These are phyloP conservation scores for Nasonia vitripennis DNA, from an alignment of 1,140 invertebrate species.

Conservation along the genomic window DNA sequence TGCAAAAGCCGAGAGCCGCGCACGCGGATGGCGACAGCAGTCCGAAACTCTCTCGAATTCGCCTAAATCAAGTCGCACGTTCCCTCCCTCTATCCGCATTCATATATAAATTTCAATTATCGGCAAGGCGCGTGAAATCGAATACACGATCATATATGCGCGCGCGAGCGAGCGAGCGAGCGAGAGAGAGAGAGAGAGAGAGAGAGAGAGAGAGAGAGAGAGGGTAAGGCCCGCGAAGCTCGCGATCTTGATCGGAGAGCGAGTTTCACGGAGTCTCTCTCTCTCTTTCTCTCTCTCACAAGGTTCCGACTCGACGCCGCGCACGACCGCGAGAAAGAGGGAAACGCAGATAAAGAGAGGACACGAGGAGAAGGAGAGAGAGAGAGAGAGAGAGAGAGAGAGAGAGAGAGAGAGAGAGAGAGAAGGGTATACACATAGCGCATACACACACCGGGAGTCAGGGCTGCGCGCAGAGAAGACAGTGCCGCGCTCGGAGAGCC, in stretches of 20 bases:
- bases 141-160: conserved; percentile 51
- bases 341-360: conserved; percentile 47
- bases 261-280: conserved; percentile 44
- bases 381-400: neutral
- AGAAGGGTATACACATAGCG: neutral
- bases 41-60: conserved; percentile 16
- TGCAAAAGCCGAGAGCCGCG: neutral
- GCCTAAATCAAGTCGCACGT: conserved; percentile 47
- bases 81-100: neutral
- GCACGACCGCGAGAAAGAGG: conserved; percentile 33
- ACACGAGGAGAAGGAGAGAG: conserved; percentile 6
- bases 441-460: conserved; percentile 32
- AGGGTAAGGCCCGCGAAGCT: conserved; percentile 18
- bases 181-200: conserved; percentile 5
- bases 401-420: neutral
- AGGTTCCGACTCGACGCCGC: conserved; percentile 6
- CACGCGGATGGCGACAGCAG: neutral
- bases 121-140: conserved; percentile 47
- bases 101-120: conserved; percentile 56
- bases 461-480: neutral
- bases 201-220: conserved; percentile 11
- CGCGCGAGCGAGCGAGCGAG: conserved; percentile 7
- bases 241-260: conserved; percentile 52
- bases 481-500: neutral
- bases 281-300: conserved; percentile 12